Evolutionary conservation across 2,797 vertebrate genomes (phyloP).

Genomic region (Margarornis squamiger): DNA sequence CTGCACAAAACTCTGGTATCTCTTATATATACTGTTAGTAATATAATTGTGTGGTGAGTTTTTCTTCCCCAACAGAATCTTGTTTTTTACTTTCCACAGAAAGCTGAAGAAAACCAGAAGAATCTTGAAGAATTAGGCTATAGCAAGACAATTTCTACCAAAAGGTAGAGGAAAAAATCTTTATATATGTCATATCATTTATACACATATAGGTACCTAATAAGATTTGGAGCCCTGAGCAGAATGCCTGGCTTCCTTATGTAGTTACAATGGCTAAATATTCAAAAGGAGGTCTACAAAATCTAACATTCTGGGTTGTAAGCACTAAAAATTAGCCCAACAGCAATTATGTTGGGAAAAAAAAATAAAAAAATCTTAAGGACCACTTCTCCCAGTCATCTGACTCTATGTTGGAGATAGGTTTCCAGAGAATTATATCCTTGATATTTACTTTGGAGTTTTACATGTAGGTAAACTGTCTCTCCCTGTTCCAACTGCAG

Average conservation of each 20-base stretch:
- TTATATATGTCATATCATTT: background rate
- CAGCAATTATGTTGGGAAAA: background rate
- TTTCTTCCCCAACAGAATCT: background rate
- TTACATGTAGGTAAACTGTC: background rate
- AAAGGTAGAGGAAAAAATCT: background rate
- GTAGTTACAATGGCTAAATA: background rate
- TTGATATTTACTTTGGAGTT: background rate
- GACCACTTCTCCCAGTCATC: background rate
- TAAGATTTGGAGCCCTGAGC: background rate
- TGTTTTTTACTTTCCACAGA: background rate
- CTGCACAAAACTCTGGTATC: background rate
- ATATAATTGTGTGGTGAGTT: background rate
- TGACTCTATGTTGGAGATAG: background rate
- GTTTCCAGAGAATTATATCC: background rate
- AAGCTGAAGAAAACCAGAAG: background rate
- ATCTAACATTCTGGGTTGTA: background rate
- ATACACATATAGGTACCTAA: background rate
- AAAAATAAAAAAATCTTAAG: background rate
- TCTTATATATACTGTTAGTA: background rate
- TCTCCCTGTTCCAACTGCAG: background rate
- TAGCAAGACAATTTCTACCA: background rate
- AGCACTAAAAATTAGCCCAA: background rate
- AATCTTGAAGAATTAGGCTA: background rate
- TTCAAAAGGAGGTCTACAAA: background rate
- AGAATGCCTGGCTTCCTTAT: background rate